Base-by-base conservation (phyloP, 2,797 vertebrate genomes). In the Cichlasoma orientale region DNA sequence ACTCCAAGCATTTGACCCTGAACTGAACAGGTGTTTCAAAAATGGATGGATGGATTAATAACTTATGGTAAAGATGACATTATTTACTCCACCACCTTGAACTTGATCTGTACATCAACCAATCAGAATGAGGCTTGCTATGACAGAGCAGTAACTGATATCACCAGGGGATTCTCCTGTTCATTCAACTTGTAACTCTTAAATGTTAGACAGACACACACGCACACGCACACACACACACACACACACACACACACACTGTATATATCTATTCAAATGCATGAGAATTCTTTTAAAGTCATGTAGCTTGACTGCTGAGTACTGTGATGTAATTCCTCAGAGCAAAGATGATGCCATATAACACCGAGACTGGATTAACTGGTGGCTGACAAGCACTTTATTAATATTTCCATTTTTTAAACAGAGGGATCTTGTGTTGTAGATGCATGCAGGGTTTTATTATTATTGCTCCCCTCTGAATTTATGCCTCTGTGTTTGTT, bases 51-150 rank as follows among this genome's bases (percentile, higher is more conserved):
- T 3, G 12, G 58, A 21, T 3, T 44, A 41, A 36, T 63, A 25
- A 63, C 36, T 0, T 14, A 63, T 0, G 0, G 36, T 25, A 25
- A 41, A 61, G 36, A 25, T 41, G 36, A 25, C 41, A 41, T 36
- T 61, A 50, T 57, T 56, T 55, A 53, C 2, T 10, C 29, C 29
- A 54, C 12, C 12, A 54, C n/a, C 73, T 75, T 59, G 59, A 63
- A n/a, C 18, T 63, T 36, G 66, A 18, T 21, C 21, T 75, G 66
- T 75, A 27, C 8, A n/a, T 33, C 66, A 63, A 57, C 59, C 68
- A 72, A n/a, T 81, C 54, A 52, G 50, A 50, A 56, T 72, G 57
- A 72, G 25, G 57, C 27, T 31, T 38, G 18, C 36, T 25, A 66
- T 57, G 53, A 53, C 41, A 57, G 52, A 2, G 0, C 53, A 19